A percentile compares a stretch with the other conserved stretches of the same genome.
These are phyloP conservation scores for Grantiella picta DNA, from an alignment of 2,113 vertebrate species.

Conservation along the genomic window DNA sequence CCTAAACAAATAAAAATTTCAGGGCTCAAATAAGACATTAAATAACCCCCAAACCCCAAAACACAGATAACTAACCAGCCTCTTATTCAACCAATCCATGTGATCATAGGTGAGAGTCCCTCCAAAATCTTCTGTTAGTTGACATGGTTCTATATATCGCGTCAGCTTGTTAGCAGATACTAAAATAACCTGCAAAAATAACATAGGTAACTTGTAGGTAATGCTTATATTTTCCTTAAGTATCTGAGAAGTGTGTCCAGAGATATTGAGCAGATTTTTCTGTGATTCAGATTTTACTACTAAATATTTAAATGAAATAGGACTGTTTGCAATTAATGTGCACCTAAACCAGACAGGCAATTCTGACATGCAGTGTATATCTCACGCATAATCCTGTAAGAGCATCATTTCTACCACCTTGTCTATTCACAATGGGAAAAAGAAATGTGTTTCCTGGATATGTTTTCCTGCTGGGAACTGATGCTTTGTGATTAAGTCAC, in stretches of 20 bases:
- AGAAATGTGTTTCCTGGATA: not conserved
- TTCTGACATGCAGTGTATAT: not conserved
- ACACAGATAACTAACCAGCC: conserved; percentile 81
- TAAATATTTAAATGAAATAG: not conserved
- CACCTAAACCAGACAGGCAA: not conserved
- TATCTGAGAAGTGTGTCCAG: not conserved
- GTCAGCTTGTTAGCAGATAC: conserved; percentile 98
- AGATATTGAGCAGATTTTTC: not conserved
- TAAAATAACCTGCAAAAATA: conserved; percentile 88
- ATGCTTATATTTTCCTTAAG: not conserved
- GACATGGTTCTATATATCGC: conserved; percentile 95
- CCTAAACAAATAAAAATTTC: not conserved
- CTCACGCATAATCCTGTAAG: not conserved
- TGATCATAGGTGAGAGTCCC: conserved; percentile 96
- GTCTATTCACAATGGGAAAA: not conserved
- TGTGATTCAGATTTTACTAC: not conserved
- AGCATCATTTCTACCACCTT: not conserved
- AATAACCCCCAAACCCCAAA: not conserved
- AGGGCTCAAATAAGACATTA: not conserved
- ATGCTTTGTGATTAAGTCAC: not conserved
- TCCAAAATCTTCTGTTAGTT: conserved; percentile 96
- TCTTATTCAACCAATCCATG: conserved; percentile 97
- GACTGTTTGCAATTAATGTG: not conserved
- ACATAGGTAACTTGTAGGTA: not conserved
- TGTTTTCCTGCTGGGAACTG: not conserved